Conservation (phyloP, 2,113 vertebrate genomes). For the Scytalopus superciliaris region DNA sequence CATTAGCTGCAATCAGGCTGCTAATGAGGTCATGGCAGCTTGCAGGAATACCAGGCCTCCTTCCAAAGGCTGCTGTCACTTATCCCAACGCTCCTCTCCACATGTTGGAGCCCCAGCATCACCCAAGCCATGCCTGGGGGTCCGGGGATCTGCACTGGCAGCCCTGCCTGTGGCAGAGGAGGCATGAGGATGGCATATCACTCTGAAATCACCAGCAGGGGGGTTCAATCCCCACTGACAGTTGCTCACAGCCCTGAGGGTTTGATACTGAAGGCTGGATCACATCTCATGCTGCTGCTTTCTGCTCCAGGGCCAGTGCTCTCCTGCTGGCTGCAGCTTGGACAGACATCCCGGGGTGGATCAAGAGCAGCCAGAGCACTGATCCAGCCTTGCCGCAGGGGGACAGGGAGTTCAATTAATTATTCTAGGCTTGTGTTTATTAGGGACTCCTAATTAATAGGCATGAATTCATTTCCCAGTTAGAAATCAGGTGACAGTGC, state of each 20-base stretch:
- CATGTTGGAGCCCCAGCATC: background rate
- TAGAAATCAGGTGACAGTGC: background rate
- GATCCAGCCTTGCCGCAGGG: background rate
- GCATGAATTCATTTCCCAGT: background rate
- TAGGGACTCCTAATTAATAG: background rate
- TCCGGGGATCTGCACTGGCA: background rate
- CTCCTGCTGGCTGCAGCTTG: fast-evolving
- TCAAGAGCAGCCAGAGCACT: background rate
- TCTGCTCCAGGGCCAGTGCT: fast-evolving
- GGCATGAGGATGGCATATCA: fast-evolving
- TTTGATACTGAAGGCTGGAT: background rate
- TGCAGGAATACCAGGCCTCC: background rate
- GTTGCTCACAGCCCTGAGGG: background rate
- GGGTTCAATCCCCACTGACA: background rate
- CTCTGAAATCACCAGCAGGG: background rate
- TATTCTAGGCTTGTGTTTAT: background rate
- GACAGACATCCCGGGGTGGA: background rate
- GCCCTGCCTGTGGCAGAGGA: background rate
- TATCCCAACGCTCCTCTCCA: fast-evolving
- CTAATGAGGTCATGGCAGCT: background rate
- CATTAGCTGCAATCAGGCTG: background rate
- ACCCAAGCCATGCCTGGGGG: background rate
- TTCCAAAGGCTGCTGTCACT: background rate
- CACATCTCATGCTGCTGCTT: fast-evolving
- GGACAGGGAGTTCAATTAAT: background rate